phyloP scores from a whole-genome alignment of 92 coral and sea anemone genomes.

The Bergia puertoricense region DNA sequence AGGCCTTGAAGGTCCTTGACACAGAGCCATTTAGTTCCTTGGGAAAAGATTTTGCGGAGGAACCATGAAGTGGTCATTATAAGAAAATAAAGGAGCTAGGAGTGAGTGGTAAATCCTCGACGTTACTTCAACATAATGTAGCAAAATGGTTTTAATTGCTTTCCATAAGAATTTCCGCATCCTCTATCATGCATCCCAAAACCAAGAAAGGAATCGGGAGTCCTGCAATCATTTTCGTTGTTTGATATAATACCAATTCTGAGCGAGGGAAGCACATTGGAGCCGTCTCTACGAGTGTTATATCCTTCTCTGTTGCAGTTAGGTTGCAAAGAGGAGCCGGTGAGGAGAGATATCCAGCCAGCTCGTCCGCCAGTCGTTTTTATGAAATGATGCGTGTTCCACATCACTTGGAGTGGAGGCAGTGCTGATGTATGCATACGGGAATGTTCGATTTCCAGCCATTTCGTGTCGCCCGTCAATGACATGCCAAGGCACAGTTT shows the following conservation, averaged over 20 bases:
- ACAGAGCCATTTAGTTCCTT: too few relatives aligned
- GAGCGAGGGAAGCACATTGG: too few relatives aligned
- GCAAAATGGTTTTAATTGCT: neutral
- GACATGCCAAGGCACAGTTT: slow-evolving; percentile 20
- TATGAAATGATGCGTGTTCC: too few relatives aligned
- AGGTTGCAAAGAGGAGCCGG: neutral
- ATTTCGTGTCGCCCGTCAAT: neutral
- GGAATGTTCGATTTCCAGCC: slow-evolving; percentile 15
- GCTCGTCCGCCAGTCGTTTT: neutral
- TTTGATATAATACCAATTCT: neutral
- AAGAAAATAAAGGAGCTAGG: too few relatives aligned
- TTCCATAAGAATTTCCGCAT: neutral
- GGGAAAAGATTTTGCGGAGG: too few relatives aligned
- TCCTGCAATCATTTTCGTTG: neutral
- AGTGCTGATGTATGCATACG: neutral
- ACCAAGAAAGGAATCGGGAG: neutral
- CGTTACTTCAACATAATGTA: slow-evolving; percentile 12
- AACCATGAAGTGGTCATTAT: too few relatives aligned
- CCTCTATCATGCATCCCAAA: neutral
- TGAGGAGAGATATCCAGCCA: slow-evolving; percentile 15
- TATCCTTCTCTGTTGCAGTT: slow-evolving; percentile 21
- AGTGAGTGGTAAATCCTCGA: too few relatives aligned
- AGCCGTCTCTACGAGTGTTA: neutral
- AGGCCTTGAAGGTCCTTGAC: too few relatives aligned
- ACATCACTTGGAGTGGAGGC: slow-evolving; percentile 1